Percentiles rank a stretch among this genome's conserved stretches.
Evolutionary conservation across 2,888 invertebrate species (phyloP).

Genomic region (Synanthedon formicaeformis): DNA sequence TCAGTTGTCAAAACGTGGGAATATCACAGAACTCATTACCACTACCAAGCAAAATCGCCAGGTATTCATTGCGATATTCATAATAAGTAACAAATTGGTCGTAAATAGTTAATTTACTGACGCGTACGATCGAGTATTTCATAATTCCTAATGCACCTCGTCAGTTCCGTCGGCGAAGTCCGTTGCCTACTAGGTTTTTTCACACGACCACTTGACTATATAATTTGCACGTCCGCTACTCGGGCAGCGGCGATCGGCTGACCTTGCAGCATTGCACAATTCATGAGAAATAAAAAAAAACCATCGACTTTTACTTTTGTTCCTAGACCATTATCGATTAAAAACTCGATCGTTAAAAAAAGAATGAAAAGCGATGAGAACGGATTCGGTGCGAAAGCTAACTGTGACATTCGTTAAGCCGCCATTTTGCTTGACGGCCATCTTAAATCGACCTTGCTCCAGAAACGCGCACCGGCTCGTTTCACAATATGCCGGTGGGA

Average conservation of each 20-base stretch:
- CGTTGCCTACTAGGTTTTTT: slow-evolving; percentile 21
- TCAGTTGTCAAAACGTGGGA: too few species aligned
- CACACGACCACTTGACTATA: slow-evolving; percentile 34
- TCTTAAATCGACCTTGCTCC: slow-evolving; percentile 59
- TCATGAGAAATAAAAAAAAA: slow-evolving; percentile 17
- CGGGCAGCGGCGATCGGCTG: slow-evolving; percentile 11
- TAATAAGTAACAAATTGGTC: neutral
- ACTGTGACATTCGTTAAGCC: slow-evolving; percentile 42
- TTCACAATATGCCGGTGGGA: slow-evolving; percentile 54
- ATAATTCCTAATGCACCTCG: neutral
- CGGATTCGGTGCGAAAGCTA: slow-evolving; percentile 46
- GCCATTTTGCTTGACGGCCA: slow-evolving; percentile 50
- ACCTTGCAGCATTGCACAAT: slow-evolving; percentile 36
- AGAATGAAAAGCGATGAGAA: slow-evolving; percentile 23
- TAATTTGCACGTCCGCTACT: slow-evolving; percentile 34
- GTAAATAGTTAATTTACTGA: neutral
- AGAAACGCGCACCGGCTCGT: slow-evolving; percentile 45
- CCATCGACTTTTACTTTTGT: slow-evolving; percentile 21
- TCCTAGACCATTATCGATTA: slow-evolving; percentile 4
- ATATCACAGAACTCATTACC: too few species aligned
- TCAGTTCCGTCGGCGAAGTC: neutral
- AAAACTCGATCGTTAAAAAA: slow-evolving; percentile 1
- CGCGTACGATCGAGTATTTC: neutral
- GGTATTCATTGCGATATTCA: too few species aligned
- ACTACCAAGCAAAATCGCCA: too few species aligned